Conservation (phyloP, 2,113 vertebrate species). For the Taurulus bubalis region DNA sequence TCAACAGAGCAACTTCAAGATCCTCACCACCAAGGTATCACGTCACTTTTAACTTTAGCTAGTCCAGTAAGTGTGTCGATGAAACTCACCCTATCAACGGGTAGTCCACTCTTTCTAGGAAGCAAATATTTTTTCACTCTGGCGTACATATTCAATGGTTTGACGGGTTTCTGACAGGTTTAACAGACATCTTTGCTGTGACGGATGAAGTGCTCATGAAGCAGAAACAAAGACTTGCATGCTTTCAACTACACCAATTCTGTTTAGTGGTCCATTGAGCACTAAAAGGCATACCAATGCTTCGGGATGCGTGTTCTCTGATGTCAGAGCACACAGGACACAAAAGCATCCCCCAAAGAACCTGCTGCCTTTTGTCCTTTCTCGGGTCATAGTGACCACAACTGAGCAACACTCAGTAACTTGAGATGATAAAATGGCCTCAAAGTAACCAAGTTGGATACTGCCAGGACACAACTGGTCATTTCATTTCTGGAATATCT, state of each 20-base stretch:
- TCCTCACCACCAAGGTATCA: conserved; percentile 93
- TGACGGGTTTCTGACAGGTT: conserved; percentile 16
- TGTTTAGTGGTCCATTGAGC: conserved; percentile 38
- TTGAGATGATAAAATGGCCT: not conserved
- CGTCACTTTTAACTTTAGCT: not conserved
- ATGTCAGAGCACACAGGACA: not conserved
- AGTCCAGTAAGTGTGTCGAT: not conserved
- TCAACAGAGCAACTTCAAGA: conserved; percentile 92
- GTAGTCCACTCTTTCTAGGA: not conserved
- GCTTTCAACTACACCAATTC: conserved; percentile 17
- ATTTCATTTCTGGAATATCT: not conserved
- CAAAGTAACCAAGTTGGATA: not conserved
- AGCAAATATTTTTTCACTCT: not conserved
- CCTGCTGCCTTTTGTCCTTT: not conserved
- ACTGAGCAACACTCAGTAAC: not conserved
- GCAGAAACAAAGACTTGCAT: conserved; percentile 21
- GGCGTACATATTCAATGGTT: not conserved
- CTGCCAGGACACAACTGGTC: not conserved
- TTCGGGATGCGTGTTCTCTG: not conserved
- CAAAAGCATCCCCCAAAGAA: too few relatives aligned
- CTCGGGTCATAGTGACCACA: conserved; percentile 4
- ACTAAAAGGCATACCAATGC: conserved; percentile 18
- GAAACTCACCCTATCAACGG: not conserved
- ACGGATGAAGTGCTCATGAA: conserved; percentile 6
- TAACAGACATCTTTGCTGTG: conserved; percentile 14